Percentiles rank a stretch among this genome's conserved stretches.
These are phyloP conservation scores for Chironomus tepperi DNA, from an alignment of 1,140 invertebrate species.

Conservation along the genomic window DNA sequence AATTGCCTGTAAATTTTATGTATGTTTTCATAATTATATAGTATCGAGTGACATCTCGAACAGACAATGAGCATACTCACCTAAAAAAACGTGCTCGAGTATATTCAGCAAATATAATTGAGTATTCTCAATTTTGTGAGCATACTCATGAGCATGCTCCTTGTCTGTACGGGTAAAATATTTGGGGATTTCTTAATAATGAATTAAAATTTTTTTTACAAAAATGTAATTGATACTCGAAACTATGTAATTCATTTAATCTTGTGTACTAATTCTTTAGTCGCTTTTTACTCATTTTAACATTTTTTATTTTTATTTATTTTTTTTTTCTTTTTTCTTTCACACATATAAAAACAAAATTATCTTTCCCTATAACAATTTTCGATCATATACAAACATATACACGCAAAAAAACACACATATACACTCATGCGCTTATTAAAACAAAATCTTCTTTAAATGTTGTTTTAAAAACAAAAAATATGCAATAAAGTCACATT, in stretches of 20 bases:
- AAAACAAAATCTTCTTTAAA: background rate
- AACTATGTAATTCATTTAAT: background rate
- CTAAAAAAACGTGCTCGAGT: too few relatives aligned
- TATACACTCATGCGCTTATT: constrained; percentile 9
- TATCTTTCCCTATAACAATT: background rate
- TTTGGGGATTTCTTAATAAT: too few relatives aligned
- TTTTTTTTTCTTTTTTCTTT: constrained; percentile 21
- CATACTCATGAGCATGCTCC: too few relatives aligned
- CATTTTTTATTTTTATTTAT: constrained; percentile 15
- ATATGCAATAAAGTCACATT: constrained; percentile 3
- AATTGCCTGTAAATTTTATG: too few relatives aligned
- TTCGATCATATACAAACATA: background rate
- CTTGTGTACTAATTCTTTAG: background rate
- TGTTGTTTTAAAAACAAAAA: background rate
- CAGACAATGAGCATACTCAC: too few relatives aligned
- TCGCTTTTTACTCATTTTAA: constrained; percentile 24
- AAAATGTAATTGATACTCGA: too few relatives aligned
- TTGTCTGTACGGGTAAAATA: too few relatives aligned
- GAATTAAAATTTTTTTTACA: too few relatives aligned
- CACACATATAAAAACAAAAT: constrained; percentile 16
- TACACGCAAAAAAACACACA: background rate
- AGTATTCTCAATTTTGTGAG: too few relatives aligned
- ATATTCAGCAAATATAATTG: too few relatives aligned
- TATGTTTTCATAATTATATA: too few relatives aligned
- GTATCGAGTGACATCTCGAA: too few relatives aligned